Evolutionary conservation across 2,797 vertebrate species (phyloP).

Genomic region (Urosaurus nigricauda): DNA sequence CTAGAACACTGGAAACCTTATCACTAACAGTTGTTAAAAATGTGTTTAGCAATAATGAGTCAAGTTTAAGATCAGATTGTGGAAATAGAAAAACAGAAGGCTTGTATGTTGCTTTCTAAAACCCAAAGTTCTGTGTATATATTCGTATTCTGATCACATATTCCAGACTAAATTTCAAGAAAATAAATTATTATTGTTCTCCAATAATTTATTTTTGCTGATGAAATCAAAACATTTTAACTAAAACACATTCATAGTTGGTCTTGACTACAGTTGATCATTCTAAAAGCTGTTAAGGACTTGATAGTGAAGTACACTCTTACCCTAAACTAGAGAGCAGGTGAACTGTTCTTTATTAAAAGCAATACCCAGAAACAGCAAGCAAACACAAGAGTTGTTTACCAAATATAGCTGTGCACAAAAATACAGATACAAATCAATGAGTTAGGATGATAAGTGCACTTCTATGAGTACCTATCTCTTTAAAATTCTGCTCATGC

Average conservation of each 20-base stretch:
- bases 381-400: too few relatives aligned
- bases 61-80: background rate
- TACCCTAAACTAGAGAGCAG: background rate
- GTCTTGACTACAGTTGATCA: background rate
- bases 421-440: conserved; percentile 1
- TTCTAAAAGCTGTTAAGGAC: background rate
- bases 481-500: background rate
- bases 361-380: background rate
- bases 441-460: background rate
- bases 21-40: background rate
- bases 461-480: background rate
- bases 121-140: background rate
- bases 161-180: background rate
- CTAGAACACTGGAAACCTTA: background rate
- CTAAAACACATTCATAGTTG: background rate
- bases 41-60: background rate
- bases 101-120: background rate
- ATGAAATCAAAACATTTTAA: conserved; percentile 2
- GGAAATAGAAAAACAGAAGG: background rate
- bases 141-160: conserved; percentile 5
- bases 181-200: conserved; percentile 12
- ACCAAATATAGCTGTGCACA: background rate
- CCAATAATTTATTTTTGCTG: background rate
- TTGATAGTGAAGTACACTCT: background rate
- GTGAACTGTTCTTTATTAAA: background rate